Evolutionary conservation across 2,113 vertebrate genomes (phyloP).

Genomic region (Carassius auratus): DNA sequence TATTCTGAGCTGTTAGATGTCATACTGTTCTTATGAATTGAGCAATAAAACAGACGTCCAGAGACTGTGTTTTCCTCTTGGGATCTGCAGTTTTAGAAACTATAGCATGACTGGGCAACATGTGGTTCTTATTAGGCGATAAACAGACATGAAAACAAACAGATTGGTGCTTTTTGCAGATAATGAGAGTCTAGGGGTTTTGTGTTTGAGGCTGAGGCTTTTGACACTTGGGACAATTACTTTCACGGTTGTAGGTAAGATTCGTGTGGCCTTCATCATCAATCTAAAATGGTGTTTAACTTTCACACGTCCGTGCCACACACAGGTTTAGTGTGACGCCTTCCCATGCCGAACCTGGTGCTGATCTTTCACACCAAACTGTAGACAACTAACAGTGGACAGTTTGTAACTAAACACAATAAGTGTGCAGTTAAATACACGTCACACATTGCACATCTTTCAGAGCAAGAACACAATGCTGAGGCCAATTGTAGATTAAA

Average conservation of each 20-base stretch:
- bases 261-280: conserved; percentile 34
- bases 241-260: conserved; percentile 34
- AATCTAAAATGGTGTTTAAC: conserved; percentile 28
- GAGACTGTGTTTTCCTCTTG: background rate
- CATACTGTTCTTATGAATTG: background rate
- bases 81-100: conserved; percentile 5
- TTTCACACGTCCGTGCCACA: conserved; percentile 12
- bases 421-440: background rate
- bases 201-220: conserved; percentile 45
- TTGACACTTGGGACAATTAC: conserved; percentile 21
- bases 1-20: background rate
- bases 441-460: background rate
- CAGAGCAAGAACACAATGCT: background rate
- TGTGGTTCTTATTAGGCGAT: conserved; percentile 42
- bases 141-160: conserved; percentile 35
- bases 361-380: conserved; percentile 2
- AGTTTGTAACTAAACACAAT: background rate
- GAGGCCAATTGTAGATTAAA: background rate
- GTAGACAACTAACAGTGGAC: background rate
- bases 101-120: conserved; percentile 22
- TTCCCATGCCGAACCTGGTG: background rate
- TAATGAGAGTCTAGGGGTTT: conserved; percentile 43
- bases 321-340: background rate
- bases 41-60: background rate
- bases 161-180: conserved; percentile 30